phyloP scores from a whole-genome alignment of 2,888 invertebrate genomes.

The Tromatobia lineatoria region DNA sequence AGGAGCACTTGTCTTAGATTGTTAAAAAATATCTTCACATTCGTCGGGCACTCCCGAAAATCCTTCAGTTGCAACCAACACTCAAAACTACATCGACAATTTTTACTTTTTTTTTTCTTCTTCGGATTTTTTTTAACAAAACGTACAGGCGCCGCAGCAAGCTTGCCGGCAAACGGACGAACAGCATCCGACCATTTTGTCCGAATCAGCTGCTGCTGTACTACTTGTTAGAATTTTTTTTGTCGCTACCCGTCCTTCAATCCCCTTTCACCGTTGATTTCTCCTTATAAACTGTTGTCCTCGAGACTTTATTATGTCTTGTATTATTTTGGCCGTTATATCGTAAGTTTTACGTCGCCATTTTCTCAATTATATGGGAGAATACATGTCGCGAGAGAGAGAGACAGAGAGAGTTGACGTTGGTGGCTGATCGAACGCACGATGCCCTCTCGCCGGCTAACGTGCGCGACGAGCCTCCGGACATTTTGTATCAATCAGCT shows the following conservation, averaged over 20 bases:
- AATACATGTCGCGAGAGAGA: constrained; percentile 7
- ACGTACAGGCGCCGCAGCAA: constrained; percentile 13
- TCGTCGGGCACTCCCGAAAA: neutral
- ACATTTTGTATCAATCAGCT: constrained; percentile 71
- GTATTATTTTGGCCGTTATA: neutral
- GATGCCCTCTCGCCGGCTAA: constrained; percentile 68
- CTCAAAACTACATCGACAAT: neutral
- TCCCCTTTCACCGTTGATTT: neutral
- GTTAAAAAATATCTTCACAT: neutral
- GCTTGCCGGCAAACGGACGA: constrained; percentile 64
- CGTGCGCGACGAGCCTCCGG: constrained; percentile 64
- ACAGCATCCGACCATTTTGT: constrained; percentile 78
- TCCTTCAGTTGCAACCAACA: neutral
- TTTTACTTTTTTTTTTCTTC: constrained; percentile 16
- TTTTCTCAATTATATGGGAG: constrained; percentile 23
- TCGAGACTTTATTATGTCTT: neutral
- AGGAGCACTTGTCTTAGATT: neutral
- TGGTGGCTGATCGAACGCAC: constrained; percentile 60
- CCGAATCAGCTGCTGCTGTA: constrained; percentile 77
- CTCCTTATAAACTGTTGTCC: neutral
- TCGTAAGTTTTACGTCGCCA: constrained; percentile 16
- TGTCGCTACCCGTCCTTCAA: neutral
- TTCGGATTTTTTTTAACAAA: neutral
- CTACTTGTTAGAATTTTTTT: constrained; percentile 75
- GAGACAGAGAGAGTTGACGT: constrained; percentile 21